phyloP scores from a whole-genome alignment of 2,113 vertebrate genomes.

The Craseonycteris thonglongyai region DNA sequence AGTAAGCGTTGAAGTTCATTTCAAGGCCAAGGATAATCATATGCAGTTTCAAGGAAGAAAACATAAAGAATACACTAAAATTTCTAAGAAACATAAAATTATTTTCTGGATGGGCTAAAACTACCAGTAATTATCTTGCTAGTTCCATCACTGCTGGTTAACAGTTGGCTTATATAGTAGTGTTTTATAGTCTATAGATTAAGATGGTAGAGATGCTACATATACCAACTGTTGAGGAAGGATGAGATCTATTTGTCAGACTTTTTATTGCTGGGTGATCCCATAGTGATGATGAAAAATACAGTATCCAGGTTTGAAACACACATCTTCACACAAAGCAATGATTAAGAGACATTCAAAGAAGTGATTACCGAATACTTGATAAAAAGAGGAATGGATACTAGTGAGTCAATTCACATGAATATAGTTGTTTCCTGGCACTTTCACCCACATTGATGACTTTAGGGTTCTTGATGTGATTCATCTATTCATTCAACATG shows the following conservation, averaged over 20 bases:
- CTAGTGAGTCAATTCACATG: not conserved
- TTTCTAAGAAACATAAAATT: not conserved
- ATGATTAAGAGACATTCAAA: not conserved
- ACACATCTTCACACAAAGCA: not conserved
- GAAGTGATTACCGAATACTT: not conserved
- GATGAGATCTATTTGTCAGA: not conserved
- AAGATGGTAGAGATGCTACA: not conserved
- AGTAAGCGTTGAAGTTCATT: not conserved
- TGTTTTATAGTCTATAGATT: not conserved
- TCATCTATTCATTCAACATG: not conserved
- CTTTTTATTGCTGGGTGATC: not conserved
- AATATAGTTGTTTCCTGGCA: not conserved
- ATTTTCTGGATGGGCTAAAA: not conserved
- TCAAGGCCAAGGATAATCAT: not conserved
- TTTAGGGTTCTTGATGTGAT: not conserved
- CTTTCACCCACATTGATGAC: not conserved
- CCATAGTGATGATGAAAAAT: not conserved
- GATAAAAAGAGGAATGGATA: not conserved
- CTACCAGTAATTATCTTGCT: not conserved
- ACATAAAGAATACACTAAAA: not conserved
- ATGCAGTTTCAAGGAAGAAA: not conserved
- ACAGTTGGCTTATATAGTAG: not conserved
- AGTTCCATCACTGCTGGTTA: not conserved
- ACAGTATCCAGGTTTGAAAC: not conserved
- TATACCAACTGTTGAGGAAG: not conserved